These are phyloP conservation scores for Bacillus rossius DNA, from an alignment of 1,140 invertebrate species.

Conservation along the genomic window DNA sequence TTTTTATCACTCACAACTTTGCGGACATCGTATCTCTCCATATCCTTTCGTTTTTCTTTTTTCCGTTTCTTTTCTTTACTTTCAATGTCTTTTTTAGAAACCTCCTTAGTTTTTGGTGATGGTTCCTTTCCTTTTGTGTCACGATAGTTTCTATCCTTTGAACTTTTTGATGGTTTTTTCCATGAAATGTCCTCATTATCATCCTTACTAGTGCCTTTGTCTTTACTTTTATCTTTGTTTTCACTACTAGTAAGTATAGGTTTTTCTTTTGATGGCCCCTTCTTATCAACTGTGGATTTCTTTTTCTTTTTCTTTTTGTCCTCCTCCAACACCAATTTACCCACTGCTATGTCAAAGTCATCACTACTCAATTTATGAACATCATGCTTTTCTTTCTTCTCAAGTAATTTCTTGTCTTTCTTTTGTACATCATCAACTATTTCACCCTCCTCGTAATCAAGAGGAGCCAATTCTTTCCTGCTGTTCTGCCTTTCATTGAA, in stretches of 20 bases:
- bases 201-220: constrained; percentile 20
- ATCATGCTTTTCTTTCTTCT: constrained; percentile 40
- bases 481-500: constrained; percentile 1
- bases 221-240: constrained; percentile 37
- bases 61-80: constrained; percentile 33
- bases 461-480: constrained; percentile 10
- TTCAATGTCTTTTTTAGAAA: constrained; percentile 33
- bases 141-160: constrained; percentile 76
- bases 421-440: constrained; percentile 43
- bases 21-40: constrained; percentile 75
- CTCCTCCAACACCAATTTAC: constrained; percentile 40
- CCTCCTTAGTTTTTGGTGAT: constrained; percentile 30
- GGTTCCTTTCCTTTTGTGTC: constrained; percentile 51
- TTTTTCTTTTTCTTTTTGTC: constrained; percentile 33
- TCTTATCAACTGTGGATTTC: constrained; percentile 30
- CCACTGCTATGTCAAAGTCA: constrained; percentile 14
- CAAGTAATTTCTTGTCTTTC: constrained; percentile 31
- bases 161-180: constrained; percentile 74
- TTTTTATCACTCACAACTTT: constrained; percentile 67
- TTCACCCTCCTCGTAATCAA: constrained; percentile 47
- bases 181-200: constrained; percentile 50
- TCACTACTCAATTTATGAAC: constrained; percentile 2
- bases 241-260: constrained; percentile 33
- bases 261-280: constrained; percentile 20
- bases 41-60: constrained; percentile 47